A percentile compares a stretch with the other conserved stretches of the same genome.
Evolutionary conservation across 2,888 invertebrate species (phyloP).

Genomic region (Resseliella maxima): DNA sequence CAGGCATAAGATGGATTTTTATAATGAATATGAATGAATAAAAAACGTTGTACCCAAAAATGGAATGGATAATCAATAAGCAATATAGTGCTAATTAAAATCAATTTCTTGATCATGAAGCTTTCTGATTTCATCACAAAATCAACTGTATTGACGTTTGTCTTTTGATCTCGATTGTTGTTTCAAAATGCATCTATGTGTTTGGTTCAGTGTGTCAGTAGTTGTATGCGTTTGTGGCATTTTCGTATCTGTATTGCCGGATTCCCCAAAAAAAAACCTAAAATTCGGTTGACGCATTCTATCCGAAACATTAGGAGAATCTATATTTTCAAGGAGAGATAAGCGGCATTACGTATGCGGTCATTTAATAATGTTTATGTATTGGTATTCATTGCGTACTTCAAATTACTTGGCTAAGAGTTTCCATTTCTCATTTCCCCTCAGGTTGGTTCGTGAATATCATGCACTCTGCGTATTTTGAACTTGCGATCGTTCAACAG

Average conservation of each 20-base stretch:
- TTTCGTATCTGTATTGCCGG: not conserved
- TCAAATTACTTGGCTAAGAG: not conserved
- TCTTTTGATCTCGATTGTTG: not conserved
- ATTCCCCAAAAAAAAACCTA: not conserved
- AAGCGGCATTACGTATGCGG: not conserved
- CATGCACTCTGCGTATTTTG: not conserved
- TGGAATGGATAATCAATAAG: conserved; percentile 28
- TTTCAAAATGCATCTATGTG: not conserved
- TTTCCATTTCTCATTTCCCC: conserved; percentile 35
- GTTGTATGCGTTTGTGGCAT: not conserved
- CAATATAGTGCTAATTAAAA: conserved; percentile 28
- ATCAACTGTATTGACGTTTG: too few relatives aligned
- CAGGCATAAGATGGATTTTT: not conserved
- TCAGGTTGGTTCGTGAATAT: not conserved
- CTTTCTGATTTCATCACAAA: not conserved
- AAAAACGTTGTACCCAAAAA: not conserved
- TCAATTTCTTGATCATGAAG: conserved; percentile 16
- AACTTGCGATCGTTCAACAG: conserved; percentile 46
- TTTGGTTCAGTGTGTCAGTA: conserved; percentile 14
- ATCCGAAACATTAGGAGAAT: not conserved
- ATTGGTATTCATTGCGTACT: not conserved
- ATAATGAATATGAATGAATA: not conserved
- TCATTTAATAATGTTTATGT: not conserved
- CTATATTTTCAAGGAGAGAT: too few relatives aligned
- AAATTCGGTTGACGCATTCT: not conserved